phyloP scores from a whole-genome alignment of 2,113 vertebrate species.

The Tychaedon coryphoeus region DNA sequence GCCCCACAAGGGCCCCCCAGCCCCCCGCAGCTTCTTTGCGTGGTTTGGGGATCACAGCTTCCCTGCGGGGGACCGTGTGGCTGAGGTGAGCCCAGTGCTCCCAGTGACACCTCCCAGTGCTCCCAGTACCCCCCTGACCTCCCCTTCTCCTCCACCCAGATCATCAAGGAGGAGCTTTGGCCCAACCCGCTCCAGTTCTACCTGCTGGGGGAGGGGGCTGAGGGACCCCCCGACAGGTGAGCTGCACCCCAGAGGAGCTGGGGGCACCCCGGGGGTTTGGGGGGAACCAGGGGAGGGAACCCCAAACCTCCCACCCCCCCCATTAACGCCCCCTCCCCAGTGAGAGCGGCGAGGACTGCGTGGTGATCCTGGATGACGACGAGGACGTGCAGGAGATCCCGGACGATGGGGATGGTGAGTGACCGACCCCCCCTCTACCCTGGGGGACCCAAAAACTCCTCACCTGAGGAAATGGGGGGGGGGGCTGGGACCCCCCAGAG shows the following conservation, averaged over 20 bases:
- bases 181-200: background rate
- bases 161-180: background rate
- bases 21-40: background rate
- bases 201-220: background rate
- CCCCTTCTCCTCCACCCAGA: background rate
- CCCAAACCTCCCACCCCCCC: background rate
- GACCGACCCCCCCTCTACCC: background rate
- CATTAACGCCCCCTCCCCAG: background rate
- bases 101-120: background rate
- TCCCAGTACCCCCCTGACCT: background rate
- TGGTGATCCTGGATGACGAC: background rate
- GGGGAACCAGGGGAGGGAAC: too few relatives aligned
- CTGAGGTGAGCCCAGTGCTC: background rate
- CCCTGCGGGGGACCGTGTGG: background rate
- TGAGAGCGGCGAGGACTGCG: background rate
- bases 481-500: background rate
- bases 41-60: background rate
- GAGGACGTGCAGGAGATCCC: background rate
- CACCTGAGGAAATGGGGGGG: background rate
- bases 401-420: background rate
- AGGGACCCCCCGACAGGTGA: background rate
- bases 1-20: background rate
- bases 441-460: background rate
- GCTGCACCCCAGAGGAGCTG: too few relatives aligned
- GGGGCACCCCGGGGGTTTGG: background rate